Evolutionary conservation across 2,888 invertebrate species (phyloP).

Genomic region (Dysmachus trigonus): DNA sequence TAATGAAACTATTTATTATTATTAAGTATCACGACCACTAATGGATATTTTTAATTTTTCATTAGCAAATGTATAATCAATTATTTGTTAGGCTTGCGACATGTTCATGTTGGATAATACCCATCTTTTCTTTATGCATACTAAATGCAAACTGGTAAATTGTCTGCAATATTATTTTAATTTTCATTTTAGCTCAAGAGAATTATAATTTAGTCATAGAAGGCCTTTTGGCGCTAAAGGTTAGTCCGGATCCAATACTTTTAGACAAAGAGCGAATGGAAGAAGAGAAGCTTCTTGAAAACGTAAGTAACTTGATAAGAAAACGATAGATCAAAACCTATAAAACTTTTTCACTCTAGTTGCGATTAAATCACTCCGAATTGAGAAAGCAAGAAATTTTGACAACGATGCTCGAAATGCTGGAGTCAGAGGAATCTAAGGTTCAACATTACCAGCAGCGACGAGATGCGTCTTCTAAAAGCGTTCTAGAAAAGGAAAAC

Average conservation of each 20-base stretch:
- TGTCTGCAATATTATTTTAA: neutral
- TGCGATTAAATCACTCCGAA: slow-evolving; percentile 64
- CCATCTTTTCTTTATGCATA: too few relatives aligned
- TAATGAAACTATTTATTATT: too few relatives aligned
- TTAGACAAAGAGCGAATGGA: slow-evolving; percentile 74
- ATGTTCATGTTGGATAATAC: too few relatives aligned
- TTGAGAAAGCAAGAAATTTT: slow-evolving; percentile 75
- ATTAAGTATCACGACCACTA: too few relatives aligned
- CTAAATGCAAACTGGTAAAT: neutral
- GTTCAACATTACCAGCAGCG: slow-evolving; percentile 72
- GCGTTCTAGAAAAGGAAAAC: slow-evolving; percentile 74
- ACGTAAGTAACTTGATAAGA: slow-evolving; percentile 53
- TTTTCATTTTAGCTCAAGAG: slow-evolving; percentile 68
- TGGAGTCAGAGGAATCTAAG: slow-evolving; percentile 73
- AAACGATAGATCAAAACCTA: slow-evolving; percentile 59
- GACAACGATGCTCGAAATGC: slow-evolving; percentile 74
- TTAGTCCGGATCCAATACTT: slow-evolving; percentile 70
- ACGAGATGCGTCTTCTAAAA: slow-evolving; percentile 68
- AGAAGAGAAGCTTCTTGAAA: slow-evolving; percentile 72
- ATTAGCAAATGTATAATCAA: too few relatives aligned
- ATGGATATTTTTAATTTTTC: too few relatives aligned
- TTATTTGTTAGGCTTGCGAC: too few relatives aligned
- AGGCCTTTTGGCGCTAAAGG: slow-evolving; percentile 71
- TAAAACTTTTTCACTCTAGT: slow-evolving; percentile 40
- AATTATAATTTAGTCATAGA: slow-evolving; percentile 73